Evolutionary conservation across 2,888 invertebrate genomes (phyloP), one percentile per base, ranked within the genome.

Genomic region (Cryptophagus acutangulus): DNA sequence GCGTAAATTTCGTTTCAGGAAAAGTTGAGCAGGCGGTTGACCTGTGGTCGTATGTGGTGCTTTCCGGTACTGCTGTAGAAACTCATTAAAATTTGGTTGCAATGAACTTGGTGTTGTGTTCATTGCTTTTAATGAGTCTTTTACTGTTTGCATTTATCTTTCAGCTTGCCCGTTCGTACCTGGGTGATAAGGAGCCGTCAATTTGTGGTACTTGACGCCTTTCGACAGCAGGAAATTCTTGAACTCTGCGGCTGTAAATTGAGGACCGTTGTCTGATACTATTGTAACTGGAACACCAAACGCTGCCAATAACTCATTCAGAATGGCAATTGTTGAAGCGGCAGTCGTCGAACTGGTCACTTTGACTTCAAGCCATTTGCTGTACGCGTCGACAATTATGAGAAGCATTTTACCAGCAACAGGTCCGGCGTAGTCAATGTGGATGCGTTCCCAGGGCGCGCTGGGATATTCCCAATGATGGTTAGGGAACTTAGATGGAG

Each of bases 161-260:
- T 56, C 54, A 2, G 51, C 52, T 34, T 51, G 52, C 2, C 53
- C 53, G 36, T 55, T 57, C n/a, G 48, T 34, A 2, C 33, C 13
- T 14, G 39, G 33, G 15, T 39, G 39, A 13, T 33, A 25, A 8
- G 39, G 33, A 48, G 51, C 49, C 3, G 45, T 54, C 6, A 31
- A 16, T 38, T 45, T 51, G 18, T 49, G 48, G 9, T 40, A 35
- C 29, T 38, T 46, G 2, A 48, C 36, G 8, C 44, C 45, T 29
- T 9, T 46, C 10, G 6, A 6, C 10, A 8, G 24, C 9, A 20
- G 24, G 39, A 58, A 62, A 3, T 45, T 40, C 36, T 51, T 39
- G 37, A 69, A 69, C 1, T 36, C 30, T 9, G 50, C 37, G 1
- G 62, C 56, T 0, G 65, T 67, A 37, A 63, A 69, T 9, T 20